These are phyloP conservation scores for Drosophila emarginata DNA, from an alignment of 2,888 invertebrate species.

Conservation along the genomic window DNA sequence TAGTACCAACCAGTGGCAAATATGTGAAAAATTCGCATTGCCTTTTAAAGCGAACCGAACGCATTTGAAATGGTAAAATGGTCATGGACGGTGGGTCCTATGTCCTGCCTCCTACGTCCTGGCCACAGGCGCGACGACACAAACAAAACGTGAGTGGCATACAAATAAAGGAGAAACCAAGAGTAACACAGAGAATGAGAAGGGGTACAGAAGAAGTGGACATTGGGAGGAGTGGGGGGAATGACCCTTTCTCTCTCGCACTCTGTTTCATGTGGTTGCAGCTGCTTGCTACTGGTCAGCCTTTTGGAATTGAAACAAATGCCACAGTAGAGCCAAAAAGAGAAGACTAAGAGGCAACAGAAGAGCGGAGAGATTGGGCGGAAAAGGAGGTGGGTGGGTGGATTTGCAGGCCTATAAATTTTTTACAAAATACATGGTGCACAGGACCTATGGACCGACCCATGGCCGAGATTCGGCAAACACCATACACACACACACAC, in stretches of 20 bases:
- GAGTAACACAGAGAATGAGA: neutral
- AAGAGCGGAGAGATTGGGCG: neutral
- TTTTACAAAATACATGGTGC: conserved; percentile 72
- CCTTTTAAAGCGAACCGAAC: conserved; percentile 68
- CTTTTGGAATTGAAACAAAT: conserved; percentile 70
- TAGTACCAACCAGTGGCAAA: conserved; percentile 31
- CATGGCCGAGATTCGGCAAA: conserved; percentile 28
- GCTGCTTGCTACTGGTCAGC: conserved; percentile 19
- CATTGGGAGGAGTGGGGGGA: too few species aligned
- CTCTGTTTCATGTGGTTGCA: conserved; percentile 14
- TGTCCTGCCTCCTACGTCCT: conserved; percentile 29
- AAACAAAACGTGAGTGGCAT: conserved; percentile 75
- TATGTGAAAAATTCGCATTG: conserved; percentile 56
- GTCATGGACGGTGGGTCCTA: conserved; percentile 19
- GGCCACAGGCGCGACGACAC: conserved; percentile 77
- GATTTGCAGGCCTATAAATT: conserved; percentile 70
- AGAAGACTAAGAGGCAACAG: conserved; percentile 4
- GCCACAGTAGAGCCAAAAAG: conserved; percentile 45
- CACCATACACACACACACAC: neutral
- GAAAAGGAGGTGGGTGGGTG: neutral
- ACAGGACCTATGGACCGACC: conserved; percentile 43
- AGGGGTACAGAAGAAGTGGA: neutral
- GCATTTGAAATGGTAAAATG: conserved; percentile 54
- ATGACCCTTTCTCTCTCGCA: conserved; percentile 3
- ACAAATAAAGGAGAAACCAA: conserved; percentile 68